phyloP scores from a whole-genome alignment of 2,888 invertebrate genomes.

The Metopia argyrocephala region DNA sequence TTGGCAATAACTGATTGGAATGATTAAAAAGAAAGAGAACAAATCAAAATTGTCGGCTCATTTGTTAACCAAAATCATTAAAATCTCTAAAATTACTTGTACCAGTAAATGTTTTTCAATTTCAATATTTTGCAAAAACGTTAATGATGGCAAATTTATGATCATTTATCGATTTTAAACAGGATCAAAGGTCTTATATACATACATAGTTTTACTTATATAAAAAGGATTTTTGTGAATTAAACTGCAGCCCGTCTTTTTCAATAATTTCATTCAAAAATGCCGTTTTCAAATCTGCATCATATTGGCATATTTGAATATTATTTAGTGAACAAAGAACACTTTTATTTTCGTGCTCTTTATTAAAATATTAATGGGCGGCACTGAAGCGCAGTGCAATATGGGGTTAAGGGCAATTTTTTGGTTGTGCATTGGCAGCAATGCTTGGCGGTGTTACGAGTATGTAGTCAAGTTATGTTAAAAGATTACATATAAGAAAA shows the following conservation, averaged over 20 bases:
- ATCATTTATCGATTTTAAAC: slow-evolving; percentile 59
- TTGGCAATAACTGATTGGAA: too few species aligned
- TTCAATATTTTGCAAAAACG: slow-evolving; percentile 45
- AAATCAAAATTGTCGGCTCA: slow-evolving; percentile 36
- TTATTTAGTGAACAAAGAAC: slow-evolving; percentile 54
- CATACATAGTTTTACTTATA: slow-evolving; percentile 56
- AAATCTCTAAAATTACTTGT: slow-evolving; percentile 12
- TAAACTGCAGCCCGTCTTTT: slow-evolving; percentile 6
- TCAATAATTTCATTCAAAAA: slow-evolving; percentile 13
- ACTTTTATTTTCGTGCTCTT: slow-evolving; percentile 61
- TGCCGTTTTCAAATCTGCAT: slow-evolving; percentile 41
- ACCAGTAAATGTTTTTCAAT: slow-evolving; percentile 45
- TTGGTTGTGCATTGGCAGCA: neutral
- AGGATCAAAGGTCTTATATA: slow-evolving; percentile 55
- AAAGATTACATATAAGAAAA: too few species aligned
- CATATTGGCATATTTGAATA: slow-evolving; percentile 41
- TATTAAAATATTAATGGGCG: slow-evolving; percentile 52
- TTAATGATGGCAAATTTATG: slow-evolving; percentile 43
- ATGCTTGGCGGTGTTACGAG: neutral
- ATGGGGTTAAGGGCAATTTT: neutral
- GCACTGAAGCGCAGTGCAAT: neutral
- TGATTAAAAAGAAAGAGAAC: neutral
- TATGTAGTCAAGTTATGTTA: slow-evolving; percentile 1
- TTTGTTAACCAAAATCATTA: slow-evolving; percentile 13
- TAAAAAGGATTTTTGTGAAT: slow-evolving; percentile 12